phyloP scores from a whole-genome alignment of 2,888 invertebrate genomes.

The Cerceris ruficornis region DNA sequence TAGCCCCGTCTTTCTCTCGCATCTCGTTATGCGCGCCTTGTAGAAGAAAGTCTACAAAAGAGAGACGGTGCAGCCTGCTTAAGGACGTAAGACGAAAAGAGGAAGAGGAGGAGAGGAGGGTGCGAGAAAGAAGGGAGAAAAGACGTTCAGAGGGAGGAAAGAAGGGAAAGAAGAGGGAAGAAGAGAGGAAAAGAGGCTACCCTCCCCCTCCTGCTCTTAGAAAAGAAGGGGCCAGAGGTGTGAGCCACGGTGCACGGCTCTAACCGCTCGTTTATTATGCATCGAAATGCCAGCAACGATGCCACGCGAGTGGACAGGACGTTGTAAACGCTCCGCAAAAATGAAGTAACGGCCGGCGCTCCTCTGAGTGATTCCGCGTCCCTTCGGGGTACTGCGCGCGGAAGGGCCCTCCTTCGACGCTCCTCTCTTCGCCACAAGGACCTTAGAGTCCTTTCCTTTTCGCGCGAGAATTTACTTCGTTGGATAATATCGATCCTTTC shows the following conservation, averaged over 20 bases:
- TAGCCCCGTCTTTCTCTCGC: constrained; percentile 43
- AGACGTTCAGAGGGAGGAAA: constrained; percentile 8
- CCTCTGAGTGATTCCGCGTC: constrained; percentile 79
- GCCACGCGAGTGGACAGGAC: constrained; percentile 80
- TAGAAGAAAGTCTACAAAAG: constrained; percentile 60
- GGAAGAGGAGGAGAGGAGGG: constrained; percentile 17
- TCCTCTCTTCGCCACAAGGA: constrained; percentile 6
- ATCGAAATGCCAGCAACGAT: constrained; percentile 81
- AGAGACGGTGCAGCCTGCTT: constrained; percentile 51
- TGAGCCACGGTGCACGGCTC: constrained; percentile 74
- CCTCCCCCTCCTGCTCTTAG: constrained; percentile 42
- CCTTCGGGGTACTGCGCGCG: constrained; percentile 70
- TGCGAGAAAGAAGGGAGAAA: constrained; percentile 17
- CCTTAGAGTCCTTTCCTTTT: constrained; percentile 41
- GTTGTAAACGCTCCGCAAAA: constrained; percentile 78
- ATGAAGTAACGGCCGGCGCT: constrained; percentile 74
- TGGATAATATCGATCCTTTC: too few relatives aligned
- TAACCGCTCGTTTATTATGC: constrained; percentile 81
- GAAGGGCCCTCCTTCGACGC: constrained; percentile 32
- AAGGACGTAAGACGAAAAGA: constrained; percentile 41
- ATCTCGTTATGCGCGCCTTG: constrained; percentile 66
- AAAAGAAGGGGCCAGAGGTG: constrained; percentile 68
- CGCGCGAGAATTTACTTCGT: constrained; percentile 46
- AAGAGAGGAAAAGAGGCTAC: background rate
- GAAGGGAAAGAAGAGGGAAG: constrained; percentile 7